Conservation (phyloP, 2,888 invertebrate species). For the Adelphocoris suturalis region DNA sequence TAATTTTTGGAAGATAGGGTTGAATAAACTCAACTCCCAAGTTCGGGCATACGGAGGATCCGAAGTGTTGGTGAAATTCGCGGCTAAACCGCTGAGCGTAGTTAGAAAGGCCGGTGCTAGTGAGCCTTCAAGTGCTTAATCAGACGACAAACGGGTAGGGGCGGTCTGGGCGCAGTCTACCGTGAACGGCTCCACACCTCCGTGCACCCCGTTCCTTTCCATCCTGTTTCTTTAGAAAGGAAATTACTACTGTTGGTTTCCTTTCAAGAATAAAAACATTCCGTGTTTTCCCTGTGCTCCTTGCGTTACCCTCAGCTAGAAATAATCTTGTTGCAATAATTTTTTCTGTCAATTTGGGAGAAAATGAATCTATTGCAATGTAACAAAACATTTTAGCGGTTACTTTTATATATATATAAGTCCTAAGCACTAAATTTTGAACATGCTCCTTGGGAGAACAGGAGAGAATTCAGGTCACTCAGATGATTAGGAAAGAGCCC, state of each 20-base stretch:
- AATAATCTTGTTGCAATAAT: too few species aligned
- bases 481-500: too few species aligned
- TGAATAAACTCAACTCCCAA: not conserved
- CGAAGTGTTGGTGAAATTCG: constrained; percentile 27
- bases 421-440: too few species aligned
- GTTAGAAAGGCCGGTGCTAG: constrained; percentile 22
- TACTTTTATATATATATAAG: too few species aligned
- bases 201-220: not conserved
- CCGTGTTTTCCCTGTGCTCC: too few species aligned
- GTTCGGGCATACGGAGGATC: not conserved
- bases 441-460: too few species aligned
- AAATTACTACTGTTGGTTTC: not conserved
- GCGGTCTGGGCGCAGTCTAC: constrained; percentile 15
- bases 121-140: constrained; percentile 54
- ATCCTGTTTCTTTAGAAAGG: not conserved
- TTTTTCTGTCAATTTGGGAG: too few species aligned
- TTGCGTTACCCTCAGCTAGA: too few species aligned
- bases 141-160: constrained; percentile 52
- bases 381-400: too few species aligned
- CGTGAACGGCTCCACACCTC: not conserved
- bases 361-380: too few species aligned
- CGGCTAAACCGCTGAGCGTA: constrained; percentile 26
- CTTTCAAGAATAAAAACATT: not conserved
- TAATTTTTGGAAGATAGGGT: too few species aligned
- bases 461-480: too few species aligned